Evolutionary conservation across 2,113 vertebrate species (phyloP).

Genomic region (Balaenoptera acutorostrata): DNA sequence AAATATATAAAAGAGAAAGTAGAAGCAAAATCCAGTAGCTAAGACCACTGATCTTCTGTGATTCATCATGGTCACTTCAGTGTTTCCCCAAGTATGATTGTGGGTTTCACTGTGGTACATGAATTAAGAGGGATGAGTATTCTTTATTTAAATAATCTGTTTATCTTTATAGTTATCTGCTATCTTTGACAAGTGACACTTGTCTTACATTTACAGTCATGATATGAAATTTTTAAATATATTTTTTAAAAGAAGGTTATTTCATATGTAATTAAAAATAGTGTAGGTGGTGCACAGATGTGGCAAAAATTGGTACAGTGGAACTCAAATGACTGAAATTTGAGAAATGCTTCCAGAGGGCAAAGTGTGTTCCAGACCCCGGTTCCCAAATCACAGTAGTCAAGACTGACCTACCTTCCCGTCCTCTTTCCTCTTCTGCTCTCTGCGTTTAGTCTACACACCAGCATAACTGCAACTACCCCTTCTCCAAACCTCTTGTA

Average conservation of each 20-base stretch:
- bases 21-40: neutral
- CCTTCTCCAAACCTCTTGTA: neutral
- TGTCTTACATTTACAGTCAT: neutral
- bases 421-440: neutral
- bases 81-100: neutral
- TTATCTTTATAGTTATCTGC: neutral
- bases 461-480: neutral
- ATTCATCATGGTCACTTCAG: neutral
- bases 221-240: neutral
- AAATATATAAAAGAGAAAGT: neutral
- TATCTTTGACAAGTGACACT: neutral
- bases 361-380: accelerated
- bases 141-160: slow-evolving; percentile 11
- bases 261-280: neutral
- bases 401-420: neutral
- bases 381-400: neutral
- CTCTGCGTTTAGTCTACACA: accelerated
- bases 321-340: neutral
- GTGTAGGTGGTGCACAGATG: neutral
- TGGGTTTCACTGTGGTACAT: neutral
- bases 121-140: neutral
- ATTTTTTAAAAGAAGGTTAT: neutral
- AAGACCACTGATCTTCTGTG: neutral
- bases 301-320: neutral
- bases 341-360: neutral